Percentiles rank a stretch among this genome's conserved stretches.
phyloP scores from a whole-genome alignment of 2,113 vertebrate species.

The Seriola dumerili region DNA sequence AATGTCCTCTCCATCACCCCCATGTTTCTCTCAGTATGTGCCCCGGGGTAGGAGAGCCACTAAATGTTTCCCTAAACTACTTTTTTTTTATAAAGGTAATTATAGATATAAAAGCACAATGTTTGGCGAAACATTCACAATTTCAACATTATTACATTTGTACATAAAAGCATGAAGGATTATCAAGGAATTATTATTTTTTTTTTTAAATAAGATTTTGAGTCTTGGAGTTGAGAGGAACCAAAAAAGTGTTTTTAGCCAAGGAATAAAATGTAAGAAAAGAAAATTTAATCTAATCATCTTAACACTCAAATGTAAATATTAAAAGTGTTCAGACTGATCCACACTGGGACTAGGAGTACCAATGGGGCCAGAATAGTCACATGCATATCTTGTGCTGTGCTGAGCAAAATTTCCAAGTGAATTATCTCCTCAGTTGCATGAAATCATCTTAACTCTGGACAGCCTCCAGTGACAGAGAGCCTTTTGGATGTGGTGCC shows the following conservation, averaged over 20 bases:
- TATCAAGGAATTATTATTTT: background rate
- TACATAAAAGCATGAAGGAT: background rate
- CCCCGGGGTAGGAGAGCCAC: background rate
- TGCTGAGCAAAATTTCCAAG: conserved; percentile 51
- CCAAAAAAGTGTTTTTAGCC: too few species aligned
- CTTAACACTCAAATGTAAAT: background rate
- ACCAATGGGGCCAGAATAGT: background rate
- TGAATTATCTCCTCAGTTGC: conserved; percentile 64
- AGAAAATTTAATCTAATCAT: too few species aligned
- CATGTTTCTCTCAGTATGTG: conserved; percentile 27
- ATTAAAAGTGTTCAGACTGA: background rate
- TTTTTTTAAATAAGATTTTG: too few species aligned
- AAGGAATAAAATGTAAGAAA: too few species aligned
- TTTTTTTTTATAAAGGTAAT: conserved; percentile 15
- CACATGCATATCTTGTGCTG: conserved; percentile 43
- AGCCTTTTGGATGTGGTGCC: conserved; percentile 67
- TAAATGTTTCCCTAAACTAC: conserved; percentile 23
- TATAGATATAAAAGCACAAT: background rate
- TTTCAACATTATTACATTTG: background rate
- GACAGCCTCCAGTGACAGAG: conserved; percentile 67
- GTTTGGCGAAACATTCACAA: background rate
- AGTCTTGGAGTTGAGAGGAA: too few species aligned
- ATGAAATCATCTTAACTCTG: conserved; percentile 67
- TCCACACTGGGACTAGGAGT: background rate
- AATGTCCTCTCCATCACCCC: conserved; percentile 41